These are phyloP conservation scores for Ploceus nigricollis DNA, from an alignment of 2,113 vertebrate genomes.

Conservation along the genomic window DNA sequence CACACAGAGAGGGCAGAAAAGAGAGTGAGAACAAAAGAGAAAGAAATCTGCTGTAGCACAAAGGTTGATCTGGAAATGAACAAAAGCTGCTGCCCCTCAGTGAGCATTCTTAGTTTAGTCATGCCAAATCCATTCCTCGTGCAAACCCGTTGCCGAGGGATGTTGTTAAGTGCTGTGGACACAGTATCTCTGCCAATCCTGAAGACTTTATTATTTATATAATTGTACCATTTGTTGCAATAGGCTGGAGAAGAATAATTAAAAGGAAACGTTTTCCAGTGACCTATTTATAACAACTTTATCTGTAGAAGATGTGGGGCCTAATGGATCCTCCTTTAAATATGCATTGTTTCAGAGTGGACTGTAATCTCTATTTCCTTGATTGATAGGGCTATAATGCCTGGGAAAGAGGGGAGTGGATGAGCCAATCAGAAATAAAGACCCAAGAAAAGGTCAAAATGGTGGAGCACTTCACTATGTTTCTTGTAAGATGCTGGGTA, in stretches of 20 bases:
- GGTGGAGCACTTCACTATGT: conserved; percentile 23
- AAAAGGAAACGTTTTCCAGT: not conserved
- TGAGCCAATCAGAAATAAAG: conserved; percentile 36
- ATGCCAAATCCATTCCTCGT: not conserved
- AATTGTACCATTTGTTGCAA: not conserved
- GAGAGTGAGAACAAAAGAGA: not conserved
- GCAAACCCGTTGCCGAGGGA: not conserved
- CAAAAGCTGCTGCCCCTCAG: not conserved
- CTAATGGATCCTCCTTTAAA: not conserved
- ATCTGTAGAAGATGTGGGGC: not conserved
- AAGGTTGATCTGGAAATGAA: not conserved
- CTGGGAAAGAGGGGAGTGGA: not conserved
- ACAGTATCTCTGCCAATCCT: not conserved
- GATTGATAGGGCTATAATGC: conserved; percentile 32
- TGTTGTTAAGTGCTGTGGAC: not conserved
- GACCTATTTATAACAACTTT: not conserved
- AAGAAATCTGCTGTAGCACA: not conserved
- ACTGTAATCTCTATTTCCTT: conserved; percentile 25
- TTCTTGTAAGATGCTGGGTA: conserved; percentile 23
- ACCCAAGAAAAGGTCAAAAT: conserved; percentile 43
- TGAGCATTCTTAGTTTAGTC: not conserved
- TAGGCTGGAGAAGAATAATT: not conserved
- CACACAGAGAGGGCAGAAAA: not conserved
- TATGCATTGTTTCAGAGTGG: not conserved
- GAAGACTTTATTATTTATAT: not conserved